A percentile compares a stretch with the other conserved stretches of the same genome.
phyloP scores from a whole-genome alignment of 2,797 vertebrate species.

The Amblyopsis hoosieri region DNA sequence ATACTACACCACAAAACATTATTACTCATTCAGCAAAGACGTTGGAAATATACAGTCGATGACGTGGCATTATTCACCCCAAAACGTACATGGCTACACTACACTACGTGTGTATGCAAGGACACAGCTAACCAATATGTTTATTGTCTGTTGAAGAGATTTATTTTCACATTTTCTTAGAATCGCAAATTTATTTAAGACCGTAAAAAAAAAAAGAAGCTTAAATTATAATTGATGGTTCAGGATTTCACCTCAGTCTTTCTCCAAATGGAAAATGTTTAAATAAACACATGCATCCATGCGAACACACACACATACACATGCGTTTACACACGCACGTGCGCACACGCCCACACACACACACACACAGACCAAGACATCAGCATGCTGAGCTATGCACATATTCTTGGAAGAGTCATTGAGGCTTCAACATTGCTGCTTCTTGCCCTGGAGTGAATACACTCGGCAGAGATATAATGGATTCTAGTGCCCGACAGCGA shows the following conservation, averaged over 20 bases:
- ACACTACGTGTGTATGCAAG: constrained; percentile 11
- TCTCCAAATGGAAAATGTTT: constrained; percentile 40
- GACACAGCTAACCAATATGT: constrained; percentile 23
- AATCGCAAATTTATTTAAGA: constrained; percentile 7
- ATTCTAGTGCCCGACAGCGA: not conserved
- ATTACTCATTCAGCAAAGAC: constrained; percentile 35
- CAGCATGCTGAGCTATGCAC: constrained; percentile 66
- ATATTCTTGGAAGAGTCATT: constrained; percentile 68
- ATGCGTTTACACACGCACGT: constrained; percentile 11
- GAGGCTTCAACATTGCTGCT: constrained; percentile 43
- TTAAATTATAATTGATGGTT: constrained; percentile 20
- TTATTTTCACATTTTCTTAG: constrained; percentile 17
- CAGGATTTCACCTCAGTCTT: constrained; percentile 28
- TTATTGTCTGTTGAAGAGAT: constrained; percentile 24
- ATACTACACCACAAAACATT: constrained; percentile 3
- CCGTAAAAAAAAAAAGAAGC: constrained; percentile 22
- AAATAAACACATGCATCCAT: constrained; percentile 4
- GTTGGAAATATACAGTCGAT: constrained; percentile 57
- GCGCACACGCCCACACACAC: constrained; percentile 7
- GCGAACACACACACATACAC: constrained; percentile 2
- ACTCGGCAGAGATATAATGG: too few relatives aligned
- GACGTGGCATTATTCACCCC: constrained; percentile 47
- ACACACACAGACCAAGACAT: constrained; percentile 9
- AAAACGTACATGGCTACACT: constrained; percentile 30
- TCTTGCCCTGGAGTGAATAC: constrained; percentile 53